Percentiles rank a stretch among this genome's conserved stretches.
Conservation (phyloP, 2,113 vertebrate genomes). For the Microcebus jonahi region DNA sequence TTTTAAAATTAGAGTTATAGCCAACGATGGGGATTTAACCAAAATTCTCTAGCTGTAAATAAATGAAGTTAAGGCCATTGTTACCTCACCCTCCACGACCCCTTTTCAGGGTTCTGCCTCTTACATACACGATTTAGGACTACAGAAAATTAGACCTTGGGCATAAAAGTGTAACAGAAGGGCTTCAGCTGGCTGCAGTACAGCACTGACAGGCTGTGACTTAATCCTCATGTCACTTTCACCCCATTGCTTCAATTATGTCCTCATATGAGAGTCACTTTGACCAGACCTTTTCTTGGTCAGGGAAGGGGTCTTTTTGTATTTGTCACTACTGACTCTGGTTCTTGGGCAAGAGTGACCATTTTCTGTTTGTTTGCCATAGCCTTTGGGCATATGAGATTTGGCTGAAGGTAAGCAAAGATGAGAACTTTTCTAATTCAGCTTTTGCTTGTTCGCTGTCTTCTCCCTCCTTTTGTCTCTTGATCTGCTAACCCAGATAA, state of each 20-base stretch:
- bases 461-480: constrained; percentile 32
- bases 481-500: constrained; percentile 72
- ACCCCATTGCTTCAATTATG: not conserved
- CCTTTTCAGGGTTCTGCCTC: not conserved
- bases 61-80: not conserved
- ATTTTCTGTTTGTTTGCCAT: not conserved
- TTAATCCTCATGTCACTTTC: not conserved
- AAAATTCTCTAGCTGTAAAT: not conserved
- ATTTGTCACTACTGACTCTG: not conserved
- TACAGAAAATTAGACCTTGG: not conserved
- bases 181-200: not conserved
- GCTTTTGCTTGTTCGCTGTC: constrained; percentile 6
- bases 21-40: not conserved
- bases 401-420: constrained; percentile 1
- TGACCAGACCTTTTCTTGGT: not conserved
- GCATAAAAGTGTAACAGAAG: not conserved
- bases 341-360: not conserved
- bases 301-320: not conserved
- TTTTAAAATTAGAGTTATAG: not conserved
- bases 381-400: not conserved
- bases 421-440: constrained; percentile 6
- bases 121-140: not conserved
- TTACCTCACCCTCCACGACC: not conserved
- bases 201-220: not conserved
- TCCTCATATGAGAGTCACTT: not conserved